Evolutionary conservation across 2,797 vertebrate species (phyloP), one percentile per base, ranked within the genome.

Genomic region (Babyrousa celebensis): DNA sequence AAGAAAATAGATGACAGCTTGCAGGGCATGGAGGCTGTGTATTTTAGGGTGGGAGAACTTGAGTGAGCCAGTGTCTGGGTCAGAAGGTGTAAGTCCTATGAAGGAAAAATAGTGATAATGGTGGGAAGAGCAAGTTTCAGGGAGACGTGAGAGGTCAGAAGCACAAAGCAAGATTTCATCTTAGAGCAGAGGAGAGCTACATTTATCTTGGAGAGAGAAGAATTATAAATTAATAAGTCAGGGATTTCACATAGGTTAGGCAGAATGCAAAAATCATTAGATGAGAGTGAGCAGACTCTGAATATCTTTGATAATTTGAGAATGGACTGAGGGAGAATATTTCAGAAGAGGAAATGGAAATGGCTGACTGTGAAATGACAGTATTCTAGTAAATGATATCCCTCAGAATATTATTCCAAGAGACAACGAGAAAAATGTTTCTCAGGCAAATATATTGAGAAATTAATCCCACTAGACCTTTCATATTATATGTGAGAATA

Each of bases 391-490:
- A 96, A 96, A 92, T 96, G 23, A 60, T 71, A 6, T 65, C 48
- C 27, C 15, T 93, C 17, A 93, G 63, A 93, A 91, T 23, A 94
- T 96, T 95, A 75, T 96, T 96, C 40, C 3, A 70, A 23, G 54
- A 96, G 85, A 85, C 63, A 89, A 89, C 74, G 60, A 95, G 62
- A 85, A 95, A 96, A 90, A 58, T 95, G 29, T 72, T 96, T 96
- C 80, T 87, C 80, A 52, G 68, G 25, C 10, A 91, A 58, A 90
- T 77, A 71, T 4, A n/a, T 63, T 90, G 63, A 52, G 52, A 92
- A 94, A 92, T 83, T 94, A 90, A 87, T 95, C 77, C 77, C 58
- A 94, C 21, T 80, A 58, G 65, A 70, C 25, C 58, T 88, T 94
- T 95, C 72, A 85, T 14, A 84, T 96, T 96, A 78, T 63, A 88